These are phyloP conservation scores for Ptyas mucosa DNA, from an alignment of 2,113 vertebrate species.

Conservation along the genomic window DNA sequence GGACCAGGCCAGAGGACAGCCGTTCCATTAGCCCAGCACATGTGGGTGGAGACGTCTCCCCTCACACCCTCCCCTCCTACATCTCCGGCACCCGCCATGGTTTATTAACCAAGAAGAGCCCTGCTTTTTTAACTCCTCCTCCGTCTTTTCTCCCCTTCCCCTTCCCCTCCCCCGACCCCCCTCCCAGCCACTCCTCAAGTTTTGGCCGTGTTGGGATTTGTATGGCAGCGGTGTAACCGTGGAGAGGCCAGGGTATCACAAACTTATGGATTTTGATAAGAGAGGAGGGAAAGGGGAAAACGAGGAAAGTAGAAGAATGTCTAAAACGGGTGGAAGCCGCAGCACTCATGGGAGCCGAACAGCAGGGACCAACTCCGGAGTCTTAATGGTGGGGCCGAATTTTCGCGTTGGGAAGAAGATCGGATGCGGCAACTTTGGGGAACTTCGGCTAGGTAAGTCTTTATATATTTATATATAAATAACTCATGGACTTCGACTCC, in stretches of 20 bases:
- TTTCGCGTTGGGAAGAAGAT: constrained; percentile 98
- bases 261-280: constrained; percentile 99
- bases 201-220: constrained; percentile 82
- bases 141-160: constrained; percentile 7
- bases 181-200: constrained; percentile 56
- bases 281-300: constrained; percentile 91
- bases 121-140: constrained; percentile 18
- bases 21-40: constrained; percentile 62
- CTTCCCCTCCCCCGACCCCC: not conserved
- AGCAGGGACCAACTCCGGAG: constrained; percentile 85
- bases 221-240: constrained; percentile 95
- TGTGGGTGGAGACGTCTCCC: constrained; percentile 24
- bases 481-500: not conserved
- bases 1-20: constrained; percentile 22
- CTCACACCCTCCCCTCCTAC: constrained; percentile 31
- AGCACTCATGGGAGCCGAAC: constrained; percentile 76
- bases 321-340: constrained; percentile 72
- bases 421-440: constrained; percentile 94
- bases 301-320: constrained; percentile 90
- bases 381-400: constrained; percentile 96
- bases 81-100: constrained; percentile 48
- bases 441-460: constrained; percentile 88
- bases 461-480: not conserved
- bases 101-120: constrained; percentile 59
- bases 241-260: constrained; percentile 99